Percentiles rank a stretch among this genome's conserved stretches.
Evolutionary conservation across 2,113 vertebrate genomes (phyloP).

Genomic region (Tragelaphus buxtoni): DNA sequence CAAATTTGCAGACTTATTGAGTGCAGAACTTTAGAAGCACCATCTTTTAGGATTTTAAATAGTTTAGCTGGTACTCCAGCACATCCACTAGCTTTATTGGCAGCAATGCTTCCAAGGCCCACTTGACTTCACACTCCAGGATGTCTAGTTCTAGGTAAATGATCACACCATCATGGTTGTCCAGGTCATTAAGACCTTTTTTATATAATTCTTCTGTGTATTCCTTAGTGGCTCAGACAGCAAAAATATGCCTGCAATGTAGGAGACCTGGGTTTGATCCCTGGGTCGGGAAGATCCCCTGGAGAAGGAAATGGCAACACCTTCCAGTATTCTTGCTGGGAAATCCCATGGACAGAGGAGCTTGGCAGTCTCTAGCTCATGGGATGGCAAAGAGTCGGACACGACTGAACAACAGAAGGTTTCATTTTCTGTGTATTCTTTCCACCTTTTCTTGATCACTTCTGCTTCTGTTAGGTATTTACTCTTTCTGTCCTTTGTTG

Average conservation of each 20-base stretch:
- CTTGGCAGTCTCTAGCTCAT: background rate
- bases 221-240: background rate
- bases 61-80: background rate
- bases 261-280: background rate
- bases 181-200: background rate
- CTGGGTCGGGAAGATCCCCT: background rate
- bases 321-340: background rate
- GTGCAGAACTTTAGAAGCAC: background rate
- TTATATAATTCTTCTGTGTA: background rate
- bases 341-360: background rate
- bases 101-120: background rate
- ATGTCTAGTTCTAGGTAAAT: background rate
- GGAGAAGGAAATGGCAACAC: background rate
- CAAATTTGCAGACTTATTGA: background rate
- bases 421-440: background rate
- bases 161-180: background rate
- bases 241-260: background rate
- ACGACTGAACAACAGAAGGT: background rate
- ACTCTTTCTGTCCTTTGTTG: background rate
- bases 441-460: background rate
- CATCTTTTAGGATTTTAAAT: background rate
- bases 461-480: background rate
- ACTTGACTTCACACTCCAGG: background rate
- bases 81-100: background rate
- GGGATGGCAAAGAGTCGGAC: background rate